Conservation (phyloP, 2,888 invertebrate genomes). For the Tipula confusa region DNA sequence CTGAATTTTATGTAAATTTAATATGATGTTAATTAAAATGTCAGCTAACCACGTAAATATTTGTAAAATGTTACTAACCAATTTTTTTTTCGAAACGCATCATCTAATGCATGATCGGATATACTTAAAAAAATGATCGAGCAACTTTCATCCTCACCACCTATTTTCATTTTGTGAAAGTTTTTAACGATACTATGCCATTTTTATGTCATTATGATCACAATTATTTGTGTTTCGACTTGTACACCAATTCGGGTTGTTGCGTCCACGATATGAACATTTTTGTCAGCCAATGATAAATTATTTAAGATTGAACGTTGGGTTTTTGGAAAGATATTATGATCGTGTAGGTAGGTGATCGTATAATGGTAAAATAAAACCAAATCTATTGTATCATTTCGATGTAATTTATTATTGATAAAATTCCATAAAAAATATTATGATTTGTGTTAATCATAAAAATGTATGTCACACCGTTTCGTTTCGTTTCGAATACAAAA, state of each 20-base stretch:
- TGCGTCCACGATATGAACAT: background rate
- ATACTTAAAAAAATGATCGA: background rate
- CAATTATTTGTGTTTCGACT: background rate
- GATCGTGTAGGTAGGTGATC: background rate
- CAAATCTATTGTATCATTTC: background rate
- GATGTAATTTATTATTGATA: background rate
- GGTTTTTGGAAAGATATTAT: background rate
- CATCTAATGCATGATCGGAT: background rate
- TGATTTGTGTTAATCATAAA: constrained; percentile 20
- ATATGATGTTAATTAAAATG: background rate
- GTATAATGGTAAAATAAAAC: background rate
- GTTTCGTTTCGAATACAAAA: background rate
- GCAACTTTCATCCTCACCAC: background rate
- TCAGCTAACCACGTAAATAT: background rate
- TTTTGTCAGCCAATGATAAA: background rate
- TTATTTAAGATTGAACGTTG: background rate
- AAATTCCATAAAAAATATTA: background rate
- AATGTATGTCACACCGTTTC: background rate
- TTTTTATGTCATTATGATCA: background rate
- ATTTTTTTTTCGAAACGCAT: background rate
- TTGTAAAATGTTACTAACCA: background rate
- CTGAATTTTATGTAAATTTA: background rate
- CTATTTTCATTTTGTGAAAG: background rate
- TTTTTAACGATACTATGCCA: background rate
- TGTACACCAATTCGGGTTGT: background rate